Percentiles rank a stretch among this genome's conserved stretches.
Conservation (phyloP, 2,888 invertebrate species). For the Eugnorisma glareosa region DNA sequence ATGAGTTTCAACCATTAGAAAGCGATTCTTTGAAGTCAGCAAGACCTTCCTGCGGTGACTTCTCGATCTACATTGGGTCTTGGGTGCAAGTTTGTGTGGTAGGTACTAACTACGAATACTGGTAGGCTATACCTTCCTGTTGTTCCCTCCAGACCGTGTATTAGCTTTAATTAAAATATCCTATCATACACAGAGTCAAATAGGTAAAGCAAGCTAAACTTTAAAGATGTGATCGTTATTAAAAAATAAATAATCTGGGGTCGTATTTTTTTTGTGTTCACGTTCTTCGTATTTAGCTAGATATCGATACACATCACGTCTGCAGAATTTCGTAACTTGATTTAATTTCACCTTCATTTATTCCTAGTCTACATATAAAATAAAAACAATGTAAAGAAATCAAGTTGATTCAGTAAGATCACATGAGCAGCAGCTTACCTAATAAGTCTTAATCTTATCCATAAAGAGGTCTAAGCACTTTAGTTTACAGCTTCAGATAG, state of each 20-base stretch:
- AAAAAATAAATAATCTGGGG: background rate
- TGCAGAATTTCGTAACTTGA: background rate
- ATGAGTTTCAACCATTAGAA: slow-evolving; percentile 54
- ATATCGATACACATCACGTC: background rate
- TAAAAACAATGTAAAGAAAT: background rate
- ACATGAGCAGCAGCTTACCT: background rate
- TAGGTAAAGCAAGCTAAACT: background rate
- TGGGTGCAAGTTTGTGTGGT: background rate
- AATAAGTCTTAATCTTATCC: slow-evolving; percentile 19
- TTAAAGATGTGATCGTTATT: background rate
- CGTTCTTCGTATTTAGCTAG: background rate
- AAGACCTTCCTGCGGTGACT: slow-evolving; percentile 27
- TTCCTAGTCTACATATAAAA: background rate
- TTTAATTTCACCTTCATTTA: background rate
- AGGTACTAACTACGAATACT: background rate
- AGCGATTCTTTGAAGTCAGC: slow-evolving; percentile 36
- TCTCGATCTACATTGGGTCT: slow-evolving; percentile 3
- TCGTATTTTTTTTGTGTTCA: background rate
- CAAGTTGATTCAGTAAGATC: slow-evolving; percentile 1
- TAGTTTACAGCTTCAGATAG: slow-evolving; percentile 44
- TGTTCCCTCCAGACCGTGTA: background rate
- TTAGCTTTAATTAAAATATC: background rate
- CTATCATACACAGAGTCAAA: background rate
- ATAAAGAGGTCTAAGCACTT: slow-evolving; percentile 11
- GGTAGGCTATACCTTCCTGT: no score